Percentiles rank a stretch among this genome's conserved stretches.
phyloP scores from a whole-genome alignment of 2,113 vertebrate species.

The Tragelaphus scriptus region DNA sequence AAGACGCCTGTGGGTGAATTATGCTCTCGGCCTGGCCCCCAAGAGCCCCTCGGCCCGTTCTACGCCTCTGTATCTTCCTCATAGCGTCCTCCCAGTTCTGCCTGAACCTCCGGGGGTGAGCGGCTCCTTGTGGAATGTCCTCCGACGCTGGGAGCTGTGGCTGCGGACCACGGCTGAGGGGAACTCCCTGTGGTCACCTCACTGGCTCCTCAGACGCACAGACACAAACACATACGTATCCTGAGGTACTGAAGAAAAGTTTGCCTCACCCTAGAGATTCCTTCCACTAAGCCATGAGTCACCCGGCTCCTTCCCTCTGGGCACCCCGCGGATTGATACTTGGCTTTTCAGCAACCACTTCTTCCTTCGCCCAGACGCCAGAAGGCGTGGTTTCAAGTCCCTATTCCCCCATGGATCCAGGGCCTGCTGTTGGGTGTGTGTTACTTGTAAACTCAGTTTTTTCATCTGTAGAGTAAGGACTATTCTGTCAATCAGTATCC shows the following conservation, averaged over 20 bases:
- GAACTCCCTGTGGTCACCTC: constrained; percentile 1
- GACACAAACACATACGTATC: background rate
- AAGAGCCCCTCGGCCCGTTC: background rate
- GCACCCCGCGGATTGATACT: background rate
- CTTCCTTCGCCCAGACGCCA: background rate
- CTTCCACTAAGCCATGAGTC: constrained; percentile 13
- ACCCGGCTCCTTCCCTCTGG: background rate
- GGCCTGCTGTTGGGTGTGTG: background rate
- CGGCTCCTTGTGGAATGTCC: background rate
- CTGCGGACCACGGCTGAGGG: background rate
- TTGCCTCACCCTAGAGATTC: constrained; percentile 8
- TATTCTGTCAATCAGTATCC: background rate
- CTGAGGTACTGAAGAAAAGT: background rate
- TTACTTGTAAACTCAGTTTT: background rate
- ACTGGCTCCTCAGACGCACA: background rate
- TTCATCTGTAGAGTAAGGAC: background rate
- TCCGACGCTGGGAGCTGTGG: background rate
- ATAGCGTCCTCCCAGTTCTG: fast-evolving
- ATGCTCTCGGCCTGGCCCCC: background rate
- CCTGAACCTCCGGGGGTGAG: background rate
- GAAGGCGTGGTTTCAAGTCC: background rate
- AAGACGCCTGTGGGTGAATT: background rate
- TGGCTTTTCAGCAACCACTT: background rate
- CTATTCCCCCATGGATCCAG: too few relatives aligned
- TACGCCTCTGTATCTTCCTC: background rate